Percentiles rank a stretch among this genome's conserved stretches.
These are phyloP conservation scores for Agonopterix alstromeriana DNA, from an alignment of 2,888 invertebrate genomes.

Conservation along the genomic window DNA sequence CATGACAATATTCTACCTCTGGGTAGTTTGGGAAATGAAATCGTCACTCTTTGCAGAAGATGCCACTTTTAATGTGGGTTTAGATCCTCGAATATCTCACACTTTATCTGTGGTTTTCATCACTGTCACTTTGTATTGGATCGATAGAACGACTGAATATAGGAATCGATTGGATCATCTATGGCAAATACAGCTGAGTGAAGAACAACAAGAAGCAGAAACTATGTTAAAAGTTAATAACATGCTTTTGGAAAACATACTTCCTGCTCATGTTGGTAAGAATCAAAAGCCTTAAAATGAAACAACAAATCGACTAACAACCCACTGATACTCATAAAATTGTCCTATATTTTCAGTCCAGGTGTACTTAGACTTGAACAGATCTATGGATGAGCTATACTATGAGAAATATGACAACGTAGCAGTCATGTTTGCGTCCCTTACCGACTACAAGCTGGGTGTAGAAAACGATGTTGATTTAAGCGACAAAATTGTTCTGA, in stretches of 20 bases:
- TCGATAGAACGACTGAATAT: slow-evolving; percentile 93
- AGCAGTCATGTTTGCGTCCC: slow-evolving; percentile 97
- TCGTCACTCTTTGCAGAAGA: slow-evolving; percentile 75
- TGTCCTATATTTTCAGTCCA: slow-evolving; percentile 77
- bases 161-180: slow-evolving; percentile 91
- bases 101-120: slow-evolving; percentile 84
- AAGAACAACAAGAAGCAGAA: slow-evolving; percentile 90
- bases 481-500: slow-evolving; percentile 79
- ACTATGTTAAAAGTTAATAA: slow-evolving; percentile 92
- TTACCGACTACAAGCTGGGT: slow-evolving; percentile 88
- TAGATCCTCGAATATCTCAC: slow-evolving; percentile 83
- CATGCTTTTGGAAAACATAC: slow-evolving; percentile 92
- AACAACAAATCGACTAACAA: not conserved
- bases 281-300: not conserved
- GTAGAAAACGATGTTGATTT: slow-evolving; percentile 80
- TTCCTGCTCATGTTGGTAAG: slow-evolving; percentile 94
- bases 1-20: slow-evolving; percentile 81
- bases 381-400: slow-evolving; percentile 86
- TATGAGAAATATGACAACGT: slow-evolving; percentile 92
- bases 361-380: slow-evolving; percentile 83
- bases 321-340: not conserved
- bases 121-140: slow-evolving; percentile 86
- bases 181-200: slow-evolving; percentile 80
- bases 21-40: slow-evolving; percentile 80
- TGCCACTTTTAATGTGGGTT: slow-evolving; percentile 81